A percentile compares a stretch with the other conserved stretches of the same genome.
These are phyloP conservation scores for Apodemus speciosus DNA, from an alignment of 2,113 vertebrate species.

Conservation along the genomic window DNA sequence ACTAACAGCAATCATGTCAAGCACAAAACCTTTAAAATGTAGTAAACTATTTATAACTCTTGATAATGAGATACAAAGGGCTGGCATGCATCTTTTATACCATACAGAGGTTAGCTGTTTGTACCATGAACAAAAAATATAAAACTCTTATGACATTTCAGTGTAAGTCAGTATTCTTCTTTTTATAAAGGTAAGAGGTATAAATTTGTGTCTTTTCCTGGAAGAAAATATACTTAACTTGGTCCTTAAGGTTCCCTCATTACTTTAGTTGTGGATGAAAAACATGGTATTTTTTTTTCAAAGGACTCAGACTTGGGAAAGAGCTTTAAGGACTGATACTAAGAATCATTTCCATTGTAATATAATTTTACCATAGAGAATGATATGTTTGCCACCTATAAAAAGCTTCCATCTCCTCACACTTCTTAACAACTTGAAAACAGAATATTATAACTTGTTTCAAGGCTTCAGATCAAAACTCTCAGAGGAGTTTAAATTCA, in stretches of 20 bases:
- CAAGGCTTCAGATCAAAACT: constrained; percentile 21
- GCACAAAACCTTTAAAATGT: constrained; percentile 28
- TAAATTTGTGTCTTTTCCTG: not conserved
- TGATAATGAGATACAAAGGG: not conserved
- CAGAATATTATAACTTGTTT: constrained; percentile 39
- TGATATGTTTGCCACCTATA: constrained; percentile 50
- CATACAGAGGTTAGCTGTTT: not conserved
- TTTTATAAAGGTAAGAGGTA: constrained; percentile 27
- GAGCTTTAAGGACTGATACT: constrained; percentile 50
- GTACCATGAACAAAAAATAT: not conserved
- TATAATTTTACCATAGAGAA: constrained; percentile 59
- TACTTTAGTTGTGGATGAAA: constrained; percentile 7
- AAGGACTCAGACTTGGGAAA: not conserved
- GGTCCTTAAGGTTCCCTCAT: constrained; percentile 34
- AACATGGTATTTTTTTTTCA: constrained; percentile 9
- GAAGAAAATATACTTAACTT: constrained; percentile 39
- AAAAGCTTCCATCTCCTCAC: constrained; percentile 50
- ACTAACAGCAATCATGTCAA: not conserved
- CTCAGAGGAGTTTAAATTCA: constrained; percentile 45
- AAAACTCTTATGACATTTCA: constrained; percentile 28
- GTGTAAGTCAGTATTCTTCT: not conserved
- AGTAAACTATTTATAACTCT: constrained; percentile 44
- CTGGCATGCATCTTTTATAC: not conserved
- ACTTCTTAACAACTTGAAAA: constrained; percentile 63
- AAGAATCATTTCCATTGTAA: constrained; percentile 59